Evolutionary conservation across 2,797 vertebrate species (phyloP).

Genomic region (Mus caroli): DNA sequence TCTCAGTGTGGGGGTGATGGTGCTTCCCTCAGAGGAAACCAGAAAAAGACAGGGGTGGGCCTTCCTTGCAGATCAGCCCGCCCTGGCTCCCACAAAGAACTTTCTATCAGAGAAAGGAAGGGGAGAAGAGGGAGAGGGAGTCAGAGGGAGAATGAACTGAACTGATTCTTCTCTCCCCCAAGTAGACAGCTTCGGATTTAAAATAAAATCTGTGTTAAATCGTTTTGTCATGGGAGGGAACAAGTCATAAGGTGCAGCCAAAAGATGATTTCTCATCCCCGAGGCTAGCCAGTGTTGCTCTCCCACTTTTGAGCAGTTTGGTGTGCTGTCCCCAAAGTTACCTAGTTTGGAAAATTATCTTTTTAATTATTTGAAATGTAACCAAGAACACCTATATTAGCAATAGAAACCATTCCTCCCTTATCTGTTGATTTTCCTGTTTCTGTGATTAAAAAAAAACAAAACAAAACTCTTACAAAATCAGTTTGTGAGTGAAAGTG

Average conservation of each 20-base stretch:
- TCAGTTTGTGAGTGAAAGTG: not conserved
- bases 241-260: not conserved
- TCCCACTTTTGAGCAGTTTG: not conserved
- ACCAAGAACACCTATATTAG: not conserved
- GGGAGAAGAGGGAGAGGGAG: not conserved
- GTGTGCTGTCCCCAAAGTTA: not conserved
- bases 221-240: conserved; percentile 18
- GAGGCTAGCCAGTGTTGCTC: not conserved
- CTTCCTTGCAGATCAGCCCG: not conserved
- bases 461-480: not conserved
- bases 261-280: not conserved
- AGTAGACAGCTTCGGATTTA: conserved; percentile 7
- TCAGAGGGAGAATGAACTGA: not conserved
- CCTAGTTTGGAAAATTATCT: conserved; percentile 19
- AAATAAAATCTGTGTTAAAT: conserved; percentile 40
- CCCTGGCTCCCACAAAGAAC: not conserved
- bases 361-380: conserved; percentile 8
- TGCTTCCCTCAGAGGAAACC: not conserved
- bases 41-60: not conserved
- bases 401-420: not conserved
- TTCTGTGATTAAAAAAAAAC: not conserved
- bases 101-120: not conserved
- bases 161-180: not conserved
- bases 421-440: not conserved
- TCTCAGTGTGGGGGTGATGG: not conserved